Base-by-base conservation (phyloP, 2,888 invertebrate genomes). In the Diachrysia chrysitis region DNA sequence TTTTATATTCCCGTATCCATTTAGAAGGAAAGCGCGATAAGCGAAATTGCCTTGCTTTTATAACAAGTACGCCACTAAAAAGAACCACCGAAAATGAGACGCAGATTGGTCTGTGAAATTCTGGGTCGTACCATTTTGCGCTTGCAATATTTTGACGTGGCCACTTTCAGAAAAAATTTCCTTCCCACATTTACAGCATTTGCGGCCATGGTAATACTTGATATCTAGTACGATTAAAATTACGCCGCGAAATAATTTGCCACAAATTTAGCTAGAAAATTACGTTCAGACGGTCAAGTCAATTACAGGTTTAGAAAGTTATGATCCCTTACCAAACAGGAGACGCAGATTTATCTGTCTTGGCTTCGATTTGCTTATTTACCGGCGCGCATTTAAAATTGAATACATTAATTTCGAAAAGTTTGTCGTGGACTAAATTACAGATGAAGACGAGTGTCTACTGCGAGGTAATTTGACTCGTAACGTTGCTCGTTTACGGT, bases 241-340 rank as follows among this genome's bases (percentile, higher is more conserved):
- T 66, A 70, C n/a, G n/a, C 76, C 46, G 71, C 64, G 59, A 66
- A 69, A 78, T 79, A 78, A 77, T 76, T 79, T 66, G 73, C 66
- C 66, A 72, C 80, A 80, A 85, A 88, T 89, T 90, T 87, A 85
- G 82, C n/a, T n/a, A 25, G 5, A 87, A 88, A 88, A 87, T 85
- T 85, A 85, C 79, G 74, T 56, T 19, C 60, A 83, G 83, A 78
- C 83, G 83, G 85, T 82, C 85, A 84, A 84, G 83, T 83, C 88
- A 91, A 92, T 92, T 92, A 92, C 88, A 89, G 87, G 84, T 87
- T 93, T 90, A 87, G 75, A 83, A 91, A 93, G 90, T 93, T 93
- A 90, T 92, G 89, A 92, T 88, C 87, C 86, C 74, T 81, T 81
- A 83, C 69, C 78, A 79, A 79, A 76, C 73, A 76, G 81, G 75